Conservation (phyloP, 1,140 invertebrate genomes). For the Oryctes rhinoceros region DNA sequence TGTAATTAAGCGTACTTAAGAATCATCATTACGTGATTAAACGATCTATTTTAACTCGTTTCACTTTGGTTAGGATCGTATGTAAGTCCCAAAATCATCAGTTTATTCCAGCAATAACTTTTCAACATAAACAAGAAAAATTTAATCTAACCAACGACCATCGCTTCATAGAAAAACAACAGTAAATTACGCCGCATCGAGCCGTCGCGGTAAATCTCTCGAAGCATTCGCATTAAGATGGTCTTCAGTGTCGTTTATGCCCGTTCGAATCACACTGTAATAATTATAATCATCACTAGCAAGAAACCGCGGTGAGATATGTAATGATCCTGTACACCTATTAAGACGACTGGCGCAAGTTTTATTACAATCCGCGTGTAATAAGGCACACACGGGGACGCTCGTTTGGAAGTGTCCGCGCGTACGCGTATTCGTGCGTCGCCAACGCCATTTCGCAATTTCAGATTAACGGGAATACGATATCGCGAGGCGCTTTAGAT, state of each 20-base stretch:
- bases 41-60: too few species aligned
- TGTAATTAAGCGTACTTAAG: too few species aligned
- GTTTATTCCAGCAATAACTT: too few species aligned
- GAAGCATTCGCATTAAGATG: conserved; percentile 6
- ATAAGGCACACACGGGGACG: not conserved
- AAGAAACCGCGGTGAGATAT: conserved; percentile 1
- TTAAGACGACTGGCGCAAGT: not conserved
- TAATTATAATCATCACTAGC: conserved; percentile 31
- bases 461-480: conserved; percentile 13
- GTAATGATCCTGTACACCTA: not conserved
- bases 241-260: not conserved
- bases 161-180: too few species aligned
- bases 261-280: conserved; percentile 1
- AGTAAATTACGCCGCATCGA: too few species aligned
- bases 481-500: not conserved
- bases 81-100: too few species aligned
- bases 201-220: not conserved
- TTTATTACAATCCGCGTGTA: not conserved
- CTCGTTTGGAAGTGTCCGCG: not conserved
- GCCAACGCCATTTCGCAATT: not conserved
- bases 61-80: too few species aligned
- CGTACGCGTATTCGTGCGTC: not conserved
- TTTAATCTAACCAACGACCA: too few species aligned
- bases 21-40: too few species aligned
- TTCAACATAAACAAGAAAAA: too few species aligned